Conservation (phyloP, 2,113 vertebrate species). For the Sarotherodon lohbergeri region DNA sequence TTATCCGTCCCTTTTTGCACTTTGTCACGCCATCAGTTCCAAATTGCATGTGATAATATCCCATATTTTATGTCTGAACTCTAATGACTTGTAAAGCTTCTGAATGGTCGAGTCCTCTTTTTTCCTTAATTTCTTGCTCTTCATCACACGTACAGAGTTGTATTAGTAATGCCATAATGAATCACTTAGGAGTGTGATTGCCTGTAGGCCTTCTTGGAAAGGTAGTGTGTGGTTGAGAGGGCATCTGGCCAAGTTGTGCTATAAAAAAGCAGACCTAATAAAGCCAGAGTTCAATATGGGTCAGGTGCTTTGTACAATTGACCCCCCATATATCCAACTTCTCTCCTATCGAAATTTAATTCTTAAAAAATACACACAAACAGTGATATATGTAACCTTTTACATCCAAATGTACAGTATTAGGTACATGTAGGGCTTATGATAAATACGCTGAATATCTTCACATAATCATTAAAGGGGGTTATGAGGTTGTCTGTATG, state of each 20-base stretch:
- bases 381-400: neutral
- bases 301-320: neutral
- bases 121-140: slow-evolving; percentile 16
- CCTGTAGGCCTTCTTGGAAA: slow-evolving; percentile 16
- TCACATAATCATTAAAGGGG: slow-evolving; percentile 9
- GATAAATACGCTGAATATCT: neutral
- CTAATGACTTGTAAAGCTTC: neutral
- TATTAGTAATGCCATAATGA: slow-evolving; percentile 45
- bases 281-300: slow-evolving; percentile 23
- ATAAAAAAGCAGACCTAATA: slow-evolving; percentile 24
- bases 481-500: neutral
- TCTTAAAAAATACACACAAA: neutral
- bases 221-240: neutral
- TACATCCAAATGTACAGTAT: neutral
- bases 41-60: neutral
- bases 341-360: neutral
- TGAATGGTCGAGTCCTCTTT: neutral
- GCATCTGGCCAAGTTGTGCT: neutral
- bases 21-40: neutral
- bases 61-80: neutral
- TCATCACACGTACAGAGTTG: slow-evolving; percentile 31
- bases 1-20: neutral
- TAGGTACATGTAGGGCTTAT: neutral
- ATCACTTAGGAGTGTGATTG: slow-evolving; percentile 35
- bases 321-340: neutral